Percentiles rank a stretch among this genome's conserved stretches.
Evolutionary conservation across 1,140 invertebrate genomes (phyloP).

Genomic region (Agrilus planipennis): DNA sequence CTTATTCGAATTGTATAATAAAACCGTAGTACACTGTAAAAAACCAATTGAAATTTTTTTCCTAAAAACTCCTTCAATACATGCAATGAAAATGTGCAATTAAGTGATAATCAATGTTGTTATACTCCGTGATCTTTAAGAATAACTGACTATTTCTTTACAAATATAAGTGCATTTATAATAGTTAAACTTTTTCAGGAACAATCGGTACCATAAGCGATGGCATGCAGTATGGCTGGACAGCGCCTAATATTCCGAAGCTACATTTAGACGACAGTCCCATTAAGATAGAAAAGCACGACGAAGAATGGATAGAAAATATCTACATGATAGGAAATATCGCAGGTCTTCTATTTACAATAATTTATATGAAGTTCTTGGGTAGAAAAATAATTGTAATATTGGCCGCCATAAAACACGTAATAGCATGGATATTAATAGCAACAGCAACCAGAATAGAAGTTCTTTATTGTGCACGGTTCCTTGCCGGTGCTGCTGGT

Average conservation of each 20-base stretch:
- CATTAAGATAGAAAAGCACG: slow-evolving; percentile 4
- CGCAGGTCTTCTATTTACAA: slow-evolving; percentile 40
- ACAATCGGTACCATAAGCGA: slow-evolving; percentile 20
- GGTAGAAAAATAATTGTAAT: not conserved
- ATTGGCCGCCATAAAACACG: not conserved
- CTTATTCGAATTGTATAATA: too few species aligned
- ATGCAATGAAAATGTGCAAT: too few species aligned
- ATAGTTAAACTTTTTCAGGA: too few species aligned
- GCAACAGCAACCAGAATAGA: slow-evolving; percentile 24
- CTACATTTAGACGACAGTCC: slow-evolving; percentile 8
- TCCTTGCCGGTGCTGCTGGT: slow-evolving; percentile 19
- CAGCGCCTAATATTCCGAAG: slow-evolving; percentile 11
- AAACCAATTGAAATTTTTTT: too few species aligned
- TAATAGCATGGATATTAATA: slow-evolving; percentile 43
- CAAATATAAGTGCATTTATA: too few species aligned
- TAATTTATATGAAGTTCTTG: too few species aligned
- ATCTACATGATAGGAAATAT: slow-evolving; percentile 46
- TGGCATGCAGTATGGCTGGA: slow-evolving; percentile 24
- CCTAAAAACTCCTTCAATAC: too few species aligned
- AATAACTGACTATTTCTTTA: too few species aligned
- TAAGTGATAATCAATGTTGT: too few species aligned
- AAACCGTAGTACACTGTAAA: too few species aligned
- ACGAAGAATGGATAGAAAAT: slow-evolving; percentile 45
- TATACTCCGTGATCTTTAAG: too few species aligned
- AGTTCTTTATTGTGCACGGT: slow-evolving; percentile 35